Conservation (phyloP, 2,797 vertebrate genomes). For the Peromyscus melanophrys region DNA sequence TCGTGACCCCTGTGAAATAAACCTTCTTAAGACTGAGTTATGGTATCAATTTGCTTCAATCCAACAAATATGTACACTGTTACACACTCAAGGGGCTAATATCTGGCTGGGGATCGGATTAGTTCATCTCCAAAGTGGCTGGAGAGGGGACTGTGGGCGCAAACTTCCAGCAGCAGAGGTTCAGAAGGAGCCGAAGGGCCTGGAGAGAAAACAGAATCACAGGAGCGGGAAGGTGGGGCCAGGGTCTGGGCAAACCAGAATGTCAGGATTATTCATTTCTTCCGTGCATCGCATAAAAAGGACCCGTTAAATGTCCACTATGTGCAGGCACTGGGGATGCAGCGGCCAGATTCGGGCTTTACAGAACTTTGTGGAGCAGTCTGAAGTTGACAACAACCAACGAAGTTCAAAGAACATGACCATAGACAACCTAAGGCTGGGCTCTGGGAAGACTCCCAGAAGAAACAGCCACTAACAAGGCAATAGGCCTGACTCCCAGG, state of each 20-base stretch:
- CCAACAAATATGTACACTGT: conserved; percentile 73
- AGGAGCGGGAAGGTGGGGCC: background rate
- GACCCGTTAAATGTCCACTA: background rate
- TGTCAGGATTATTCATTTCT: background rate
- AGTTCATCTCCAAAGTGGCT: conserved; percentile 76
- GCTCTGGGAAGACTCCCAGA: background rate
- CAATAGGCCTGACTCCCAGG: background rate
- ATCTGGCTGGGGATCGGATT: conserved; percentile 74
- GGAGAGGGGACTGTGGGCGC: conserved; percentile 39
- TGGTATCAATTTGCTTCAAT: conserved; percentile 81
- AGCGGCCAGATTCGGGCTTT: background rate
- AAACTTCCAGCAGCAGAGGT: conserved; percentile 55
- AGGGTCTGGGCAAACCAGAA: background rate
- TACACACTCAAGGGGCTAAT: conserved; percentile 70
- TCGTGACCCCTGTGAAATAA: conserved; percentile 79
- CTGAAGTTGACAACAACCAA: background rate
- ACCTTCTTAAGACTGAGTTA: conserved; percentile 83
- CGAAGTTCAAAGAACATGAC: background rate
- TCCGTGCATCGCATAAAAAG: background rate
- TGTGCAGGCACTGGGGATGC: background rate
- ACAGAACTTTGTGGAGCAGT: background rate
- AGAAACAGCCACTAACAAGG: background rate
- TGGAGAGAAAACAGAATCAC: conserved; percentile 22
- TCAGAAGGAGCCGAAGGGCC: background rate
- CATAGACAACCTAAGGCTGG: background rate